Base-by-base conservation (phyloP, 64 coral and sea anemone species). In the Actinia tenebrosa region DNA sequence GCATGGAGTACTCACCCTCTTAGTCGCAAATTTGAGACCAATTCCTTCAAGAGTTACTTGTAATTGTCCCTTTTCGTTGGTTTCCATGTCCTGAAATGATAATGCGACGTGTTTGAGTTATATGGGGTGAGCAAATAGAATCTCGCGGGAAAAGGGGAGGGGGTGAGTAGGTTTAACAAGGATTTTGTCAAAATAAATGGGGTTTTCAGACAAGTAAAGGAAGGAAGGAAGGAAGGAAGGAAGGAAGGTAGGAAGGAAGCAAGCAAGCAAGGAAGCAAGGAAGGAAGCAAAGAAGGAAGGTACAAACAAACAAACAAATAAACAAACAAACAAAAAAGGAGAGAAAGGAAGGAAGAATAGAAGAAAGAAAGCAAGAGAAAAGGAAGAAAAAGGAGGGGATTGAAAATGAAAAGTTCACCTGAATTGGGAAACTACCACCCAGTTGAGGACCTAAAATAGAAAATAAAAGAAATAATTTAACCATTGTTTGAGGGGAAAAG, bases 31-130 rank as follows among this genome's bases (percentile, higher is more conserved):
- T 27, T 96, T 96, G 20, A 96, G 86, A 2, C 94, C 94, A 13
- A 96, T 90, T 56, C 94, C 94, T 68, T 96, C 94, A 2, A 96
- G 91, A 16, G 94, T 96, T 7, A 96, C 94, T 45, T 96, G 94
- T 3, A 96, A 44, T 4, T 86, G 56, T 8, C 94, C 94, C 1
- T 78, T 80, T 79, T 96, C 94, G 37, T 55, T 53, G 3, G 88
- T 96, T 43, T 69, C 78, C 27, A 96, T 90, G 56, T 96, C 94
- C 94, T 98, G 89, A 0, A 50, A 54, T 62, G 37, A 86, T 10
- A 45, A 85, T 83, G 64, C 25, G 5, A 82, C 15, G 69, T 42
- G 69, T 0, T 75, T 42, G 1, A 30, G n/a, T 30, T 14, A 14
- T 75, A 27, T 75, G 7, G 20, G 2, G 2, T 66, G 63, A 37